Evolutionary conservation across 2,797 vertebrate species (phyloP).

Genomic region (Siniperca undulata): DNA sequence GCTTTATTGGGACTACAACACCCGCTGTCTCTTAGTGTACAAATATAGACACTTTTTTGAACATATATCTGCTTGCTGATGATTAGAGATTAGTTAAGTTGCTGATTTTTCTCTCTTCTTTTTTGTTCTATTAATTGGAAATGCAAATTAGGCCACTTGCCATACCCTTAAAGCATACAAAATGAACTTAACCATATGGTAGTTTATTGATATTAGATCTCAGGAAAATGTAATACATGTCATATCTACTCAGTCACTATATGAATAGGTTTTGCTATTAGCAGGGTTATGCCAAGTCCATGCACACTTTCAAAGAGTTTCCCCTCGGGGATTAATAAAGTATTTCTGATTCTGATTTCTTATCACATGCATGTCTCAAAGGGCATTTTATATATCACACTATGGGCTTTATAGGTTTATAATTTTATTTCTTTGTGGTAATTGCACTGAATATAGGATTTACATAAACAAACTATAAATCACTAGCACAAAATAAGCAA

Average conservation of each 20-base stretch:
- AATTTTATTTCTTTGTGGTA: neutral
- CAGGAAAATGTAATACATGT: constrained; percentile 5
- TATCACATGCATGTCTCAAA: constrained; percentile 14
- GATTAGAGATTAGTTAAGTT: constrained; percentile 13
- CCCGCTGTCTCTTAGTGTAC: neutral
- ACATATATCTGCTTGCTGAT: neutral
- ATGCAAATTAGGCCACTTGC: constrained; percentile 32
- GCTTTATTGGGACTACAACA: neutral
- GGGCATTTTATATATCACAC: neutral
- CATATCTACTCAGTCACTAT: neutral
- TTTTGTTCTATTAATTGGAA: constrained; percentile 23
- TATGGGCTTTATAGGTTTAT: constrained; percentile 10
- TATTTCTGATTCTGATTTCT: neutral
- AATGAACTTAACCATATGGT: constrained; percentile 37
- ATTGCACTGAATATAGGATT: constrained; percentile 32
- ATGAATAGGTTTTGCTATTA: neutral
- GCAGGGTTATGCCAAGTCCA: neutral
- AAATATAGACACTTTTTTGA: neutral
- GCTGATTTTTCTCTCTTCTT: neutral
- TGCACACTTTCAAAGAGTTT: neutral
- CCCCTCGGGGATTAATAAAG: too few relatives aligned
- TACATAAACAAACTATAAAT: constrained; percentile 43
- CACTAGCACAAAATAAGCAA: neutral
- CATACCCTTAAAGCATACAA: constrained; percentile 22
- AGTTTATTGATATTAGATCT: constrained; percentile 16